These are phyloP conservation scores for Ommatoiulus sabulosus DNA, from an alignment of 2,888 invertebrate species.

Conservation along the genomic window DNA sequence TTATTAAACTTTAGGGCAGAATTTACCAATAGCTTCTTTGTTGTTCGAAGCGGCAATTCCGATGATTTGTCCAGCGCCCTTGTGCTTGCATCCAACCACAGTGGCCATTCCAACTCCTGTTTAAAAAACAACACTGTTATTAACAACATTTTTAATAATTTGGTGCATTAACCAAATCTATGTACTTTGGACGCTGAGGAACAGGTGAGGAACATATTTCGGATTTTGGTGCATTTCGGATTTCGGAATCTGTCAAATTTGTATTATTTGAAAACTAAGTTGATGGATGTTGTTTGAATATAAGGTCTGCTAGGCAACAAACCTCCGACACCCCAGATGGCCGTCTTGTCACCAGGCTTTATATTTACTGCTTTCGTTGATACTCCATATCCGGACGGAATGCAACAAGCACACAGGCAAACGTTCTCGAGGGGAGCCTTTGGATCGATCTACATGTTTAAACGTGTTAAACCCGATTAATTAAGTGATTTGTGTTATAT, in stretches of 20 bases:
- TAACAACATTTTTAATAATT: no score
- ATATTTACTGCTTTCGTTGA: constrained; percentile 40
- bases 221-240: no score
- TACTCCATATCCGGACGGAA: constrained; percentile 53
- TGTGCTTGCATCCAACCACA: constrained; percentile 47
- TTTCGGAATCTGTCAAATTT: no score
- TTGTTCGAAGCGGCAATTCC: constrained; percentile 24
- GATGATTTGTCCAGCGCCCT: constrained; percentile 37
- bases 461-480: background rate
- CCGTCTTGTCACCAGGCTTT: constrained; percentile 37
- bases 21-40: constrained; percentile 51
- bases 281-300: no score
- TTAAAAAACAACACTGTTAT: background rate
- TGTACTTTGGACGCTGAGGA: no score
- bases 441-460: constrained; percentile 26
- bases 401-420: constrained; percentile 37
- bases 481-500: background rate
- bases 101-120: constrained; percentile 53
- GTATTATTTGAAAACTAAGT: no score
- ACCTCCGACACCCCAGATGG: constrained; percentile 55
- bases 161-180: no score
- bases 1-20: background rate
- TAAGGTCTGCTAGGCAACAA: no score
- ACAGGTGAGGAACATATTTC: no score
- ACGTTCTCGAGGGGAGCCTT: constrained; percentile 50